Evolutionary conservation across 2,888 invertebrate species (phyloP).

Genomic region (Andrena fulva): DNA sequence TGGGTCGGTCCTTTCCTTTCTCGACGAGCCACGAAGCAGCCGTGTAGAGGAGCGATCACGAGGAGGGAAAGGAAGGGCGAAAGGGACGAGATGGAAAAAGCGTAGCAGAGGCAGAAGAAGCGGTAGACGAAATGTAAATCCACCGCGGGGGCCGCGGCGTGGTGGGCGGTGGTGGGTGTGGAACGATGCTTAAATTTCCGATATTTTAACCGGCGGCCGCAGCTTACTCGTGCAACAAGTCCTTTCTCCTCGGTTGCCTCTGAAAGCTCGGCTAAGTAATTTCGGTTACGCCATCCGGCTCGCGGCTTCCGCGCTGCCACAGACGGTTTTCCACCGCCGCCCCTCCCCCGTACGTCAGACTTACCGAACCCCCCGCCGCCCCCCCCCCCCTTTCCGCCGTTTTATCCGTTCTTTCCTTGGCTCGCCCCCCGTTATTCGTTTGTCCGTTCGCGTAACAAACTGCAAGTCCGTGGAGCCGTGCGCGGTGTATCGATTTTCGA

Average conservation of each 20-base stretch:
- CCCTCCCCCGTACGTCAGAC: constrained; percentile 38
- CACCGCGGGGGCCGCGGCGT: constrained; percentile 36
- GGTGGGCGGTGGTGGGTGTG: constrained; percentile 34
- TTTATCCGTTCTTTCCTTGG: constrained; percentile 57
- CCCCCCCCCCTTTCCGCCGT: constrained; percentile 54
- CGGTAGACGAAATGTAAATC: constrained; percentile 72
- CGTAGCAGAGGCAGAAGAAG: constrained; percentile 45
- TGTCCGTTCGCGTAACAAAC: constrained; percentile 30
- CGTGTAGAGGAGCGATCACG: constrained; percentile 30
- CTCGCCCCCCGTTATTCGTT: constrained; percentile 20
- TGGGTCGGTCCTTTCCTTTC: background rate
- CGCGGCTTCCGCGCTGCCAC: constrained; percentile 71
- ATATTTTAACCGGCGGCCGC: constrained; percentile 83
- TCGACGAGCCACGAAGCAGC: constrained; percentile 4
- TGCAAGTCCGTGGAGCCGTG: background rate
- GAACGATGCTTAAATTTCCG: constrained; percentile 80
- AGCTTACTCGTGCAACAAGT: constrained; percentile 84
- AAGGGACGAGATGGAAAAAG: constrained; percentile 42
- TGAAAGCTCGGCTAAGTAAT: constrained; percentile 83
- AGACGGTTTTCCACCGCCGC: constrained; percentile 60
- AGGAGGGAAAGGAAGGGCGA: constrained; percentile 22
- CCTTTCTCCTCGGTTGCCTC: constrained; percentile 84
- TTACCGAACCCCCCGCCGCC: constrained; percentile 14
- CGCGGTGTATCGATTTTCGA: constrained; percentile 7
- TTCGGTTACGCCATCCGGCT: constrained; percentile 80